A percentile compares a stretch with the other conserved stretches of the same genome.
These are phyloP conservation scores for Cheilosia grossa DNA, from an alignment of 2,888 invertebrate species.

Conservation along the genomic window DNA sequence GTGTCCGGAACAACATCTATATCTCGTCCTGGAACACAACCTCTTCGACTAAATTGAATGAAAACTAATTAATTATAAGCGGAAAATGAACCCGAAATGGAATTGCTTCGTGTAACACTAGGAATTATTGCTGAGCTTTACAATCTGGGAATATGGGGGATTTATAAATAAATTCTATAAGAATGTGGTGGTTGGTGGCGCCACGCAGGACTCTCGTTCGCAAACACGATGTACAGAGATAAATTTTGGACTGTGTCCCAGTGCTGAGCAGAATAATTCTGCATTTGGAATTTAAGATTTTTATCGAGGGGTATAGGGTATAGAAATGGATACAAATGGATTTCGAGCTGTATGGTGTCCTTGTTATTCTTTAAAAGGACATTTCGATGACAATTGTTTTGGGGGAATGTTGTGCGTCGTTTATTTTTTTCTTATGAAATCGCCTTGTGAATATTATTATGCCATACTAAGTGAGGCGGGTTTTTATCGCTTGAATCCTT, in stretches of 20 bases:
- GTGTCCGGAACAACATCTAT: slow-evolving; percentile 16
- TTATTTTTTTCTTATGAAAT: slow-evolving; percentile 15
- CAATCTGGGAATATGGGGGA: slow-evolving; percentile 26
- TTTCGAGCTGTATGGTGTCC: slow-evolving; percentile 25
- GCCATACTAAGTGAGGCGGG: slow-evolving; percentile 60
- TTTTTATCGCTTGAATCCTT: slow-evolving; percentile 63
- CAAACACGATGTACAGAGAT: not conserved
- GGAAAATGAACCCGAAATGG: slow-evolving; percentile 36
- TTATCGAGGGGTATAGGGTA: slow-evolving; percentile 22
- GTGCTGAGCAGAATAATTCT: slow-evolving; percentile 3
- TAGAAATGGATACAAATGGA: not conserved
- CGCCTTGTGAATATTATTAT: slow-evolving; percentile 59
- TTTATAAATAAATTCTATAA: slow-evolving; percentile 53
- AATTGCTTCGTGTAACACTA: slow-evolving; percentile 28
- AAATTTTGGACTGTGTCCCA: not conserved
- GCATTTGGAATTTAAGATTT: slow-evolving; percentile 62
- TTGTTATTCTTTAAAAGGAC: slow-evolving; percentile 57
- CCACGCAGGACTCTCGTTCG: slow-evolving; percentile 12
- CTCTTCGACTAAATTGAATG: slow-evolving; percentile 51
- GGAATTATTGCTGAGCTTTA: slow-evolving; percentile 51
- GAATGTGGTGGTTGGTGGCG: slow-evolving; percentile 49
- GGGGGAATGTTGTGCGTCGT: too few species aligned
- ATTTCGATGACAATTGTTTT: slow-evolving; percentile 61
- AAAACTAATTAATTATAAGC: slow-evolving; percentile 71
- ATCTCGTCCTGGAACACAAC: slow-evolving; percentile 21